These are phyloP conservation scores for Hypothenemus hampei DNA, from an alignment of 1,140 invertebrate species.

Conservation along the genomic window DNA sequence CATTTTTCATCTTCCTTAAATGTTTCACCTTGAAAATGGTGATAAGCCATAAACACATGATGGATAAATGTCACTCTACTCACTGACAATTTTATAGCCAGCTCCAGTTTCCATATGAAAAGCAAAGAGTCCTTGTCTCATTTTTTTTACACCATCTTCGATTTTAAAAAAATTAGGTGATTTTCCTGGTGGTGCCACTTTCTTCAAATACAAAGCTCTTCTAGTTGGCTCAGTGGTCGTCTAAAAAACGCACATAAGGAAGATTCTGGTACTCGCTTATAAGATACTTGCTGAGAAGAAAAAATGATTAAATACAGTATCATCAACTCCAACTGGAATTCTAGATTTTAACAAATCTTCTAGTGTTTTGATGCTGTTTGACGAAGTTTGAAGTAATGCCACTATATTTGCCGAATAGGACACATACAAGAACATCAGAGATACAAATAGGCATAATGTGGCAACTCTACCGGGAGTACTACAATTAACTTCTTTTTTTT, in stretches of 20 bases:
- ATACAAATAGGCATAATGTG: slow-evolving; percentile 49
- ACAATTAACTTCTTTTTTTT: slow-evolving; percentile 1
- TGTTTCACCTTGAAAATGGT: slow-evolving; percentile 46
- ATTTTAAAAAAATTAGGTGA: slow-evolving; percentile 51
- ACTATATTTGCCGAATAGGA: slow-evolving; percentile 64
- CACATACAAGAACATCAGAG: slow-evolving; percentile 52
- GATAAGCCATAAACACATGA: background rate
- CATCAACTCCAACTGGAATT: slow-evolving; percentile 57
- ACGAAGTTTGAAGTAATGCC: slow-evolving; percentile 58
- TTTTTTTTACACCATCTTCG: slow-evolving; percentile 53
- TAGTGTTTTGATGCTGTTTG: slow-evolving; percentile 53
- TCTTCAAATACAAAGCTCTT: slow-evolving; percentile 55
- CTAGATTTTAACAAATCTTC: slow-evolving; percentile 56
- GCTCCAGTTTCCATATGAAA: slow-evolving; percentile 59
- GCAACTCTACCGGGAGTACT: slow-evolving; percentile 47
- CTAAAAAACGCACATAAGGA: slow-evolving; percentile 46
- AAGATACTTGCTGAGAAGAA: slow-evolving; percentile 54
- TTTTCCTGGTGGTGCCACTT: slow-evolving; percentile 53
- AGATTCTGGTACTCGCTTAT: background rate
- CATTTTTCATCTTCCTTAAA: slow-evolving; percentile 64
- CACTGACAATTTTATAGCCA: slow-evolving; percentile 57
- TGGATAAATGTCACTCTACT: background rate
- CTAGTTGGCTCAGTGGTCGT: slow-evolving; percentile 55
- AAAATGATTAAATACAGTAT: slow-evolving; percentile 59
- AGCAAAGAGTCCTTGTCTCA: slow-evolving; percentile 55